phyloP scores from a whole-genome alignment of 2,888 invertebrate genomes.

The Scrobipalpa costella region DNA sequence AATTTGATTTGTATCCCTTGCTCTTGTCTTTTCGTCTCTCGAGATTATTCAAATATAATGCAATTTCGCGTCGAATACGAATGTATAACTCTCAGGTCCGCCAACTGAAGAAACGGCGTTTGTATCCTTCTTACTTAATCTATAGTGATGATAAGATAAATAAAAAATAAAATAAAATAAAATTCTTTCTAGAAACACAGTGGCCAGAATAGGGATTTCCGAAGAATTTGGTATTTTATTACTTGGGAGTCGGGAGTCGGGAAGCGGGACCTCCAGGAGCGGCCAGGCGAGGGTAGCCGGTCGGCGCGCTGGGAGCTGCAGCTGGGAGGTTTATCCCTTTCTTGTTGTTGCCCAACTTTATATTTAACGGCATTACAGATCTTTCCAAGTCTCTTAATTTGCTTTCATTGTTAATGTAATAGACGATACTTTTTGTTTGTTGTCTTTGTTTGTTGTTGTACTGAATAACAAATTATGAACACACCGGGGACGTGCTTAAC shows the following conservation, averaged over 20 bases:
- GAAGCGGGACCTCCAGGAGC: conserved; percentile 61
- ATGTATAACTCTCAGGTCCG: too few species aligned
- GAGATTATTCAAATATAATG: too few species aligned
- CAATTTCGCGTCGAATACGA: too few species aligned
- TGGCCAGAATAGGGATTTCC: conserved; percentile 47
- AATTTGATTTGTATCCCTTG: too few species aligned
- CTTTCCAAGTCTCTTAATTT: conserved; percentile 37
- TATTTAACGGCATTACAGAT: conserved; percentile 46
- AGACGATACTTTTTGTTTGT: neutral
- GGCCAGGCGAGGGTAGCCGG: conserved; percentile 54
- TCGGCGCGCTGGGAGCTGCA: neutral
- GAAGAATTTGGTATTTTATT: conserved; percentile 65
- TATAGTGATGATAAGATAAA: too few species aligned
- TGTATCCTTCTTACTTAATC: too few species aligned
- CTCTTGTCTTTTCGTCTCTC: too few species aligned
- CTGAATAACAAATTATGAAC: neutral
- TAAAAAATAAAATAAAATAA: too few species aligned
- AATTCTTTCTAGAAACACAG: conserved; percentile 27
- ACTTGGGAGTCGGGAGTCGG: conserved; percentile 37
- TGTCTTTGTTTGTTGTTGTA: neutral
- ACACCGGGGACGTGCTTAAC: too few species aligned
- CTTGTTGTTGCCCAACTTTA: conserved; percentile 50
- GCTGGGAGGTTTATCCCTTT: conserved; percentile 54
- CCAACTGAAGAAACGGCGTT: too few species aligned
- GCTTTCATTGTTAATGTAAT: conserved; percentile 32